Conservation (phyloP, 2,888 invertebrate genomes). For the Tiliacea citrago region DNA sequence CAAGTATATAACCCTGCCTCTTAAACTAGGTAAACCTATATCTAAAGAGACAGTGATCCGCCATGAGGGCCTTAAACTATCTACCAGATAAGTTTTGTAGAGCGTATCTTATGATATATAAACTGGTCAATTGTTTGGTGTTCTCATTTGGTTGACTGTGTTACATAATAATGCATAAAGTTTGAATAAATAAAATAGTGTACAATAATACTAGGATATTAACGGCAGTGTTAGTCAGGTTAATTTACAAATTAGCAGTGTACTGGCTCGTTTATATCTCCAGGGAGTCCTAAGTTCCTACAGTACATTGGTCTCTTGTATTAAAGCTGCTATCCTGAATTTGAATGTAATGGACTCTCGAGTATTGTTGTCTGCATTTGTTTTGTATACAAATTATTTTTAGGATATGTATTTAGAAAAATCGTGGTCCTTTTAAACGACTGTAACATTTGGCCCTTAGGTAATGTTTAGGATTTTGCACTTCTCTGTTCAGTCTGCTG, state of each 20-base stretch:
- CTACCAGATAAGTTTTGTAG: not conserved
- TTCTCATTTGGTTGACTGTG: not conserved
- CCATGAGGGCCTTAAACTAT: no score
- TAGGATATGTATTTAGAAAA: not conserved
- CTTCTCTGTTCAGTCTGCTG: no score
- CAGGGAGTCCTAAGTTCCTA: constrained; percentile 18
- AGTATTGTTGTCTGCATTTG: constrained; percentile 28
- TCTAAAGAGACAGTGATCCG: no score
- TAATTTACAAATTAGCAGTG: constrained; percentile 1
- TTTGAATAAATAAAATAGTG: not conserved
- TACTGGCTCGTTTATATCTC: constrained; percentile 8
- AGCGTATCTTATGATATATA: not conserved
- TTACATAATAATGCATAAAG: not conserved
- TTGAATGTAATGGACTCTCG: constrained; percentile 47
- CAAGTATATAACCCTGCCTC: no score
- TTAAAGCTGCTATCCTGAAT: constrained; percentile 31
- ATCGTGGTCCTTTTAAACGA: not conserved
- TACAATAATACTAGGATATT: constrained; percentile 2
- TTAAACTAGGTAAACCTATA: no score
- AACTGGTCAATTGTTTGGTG: not conserved
- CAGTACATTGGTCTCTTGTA: constrained; percentile 25
- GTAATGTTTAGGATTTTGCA: constrained; percentile 4
- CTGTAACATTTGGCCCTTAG: constrained; percentile 15
- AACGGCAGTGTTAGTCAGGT: not conserved
- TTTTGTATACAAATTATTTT: constrained; percentile 1